Conservation (phyloP, 2,888 invertebrate genomes). For the Tiliacea aurago region DNA sequence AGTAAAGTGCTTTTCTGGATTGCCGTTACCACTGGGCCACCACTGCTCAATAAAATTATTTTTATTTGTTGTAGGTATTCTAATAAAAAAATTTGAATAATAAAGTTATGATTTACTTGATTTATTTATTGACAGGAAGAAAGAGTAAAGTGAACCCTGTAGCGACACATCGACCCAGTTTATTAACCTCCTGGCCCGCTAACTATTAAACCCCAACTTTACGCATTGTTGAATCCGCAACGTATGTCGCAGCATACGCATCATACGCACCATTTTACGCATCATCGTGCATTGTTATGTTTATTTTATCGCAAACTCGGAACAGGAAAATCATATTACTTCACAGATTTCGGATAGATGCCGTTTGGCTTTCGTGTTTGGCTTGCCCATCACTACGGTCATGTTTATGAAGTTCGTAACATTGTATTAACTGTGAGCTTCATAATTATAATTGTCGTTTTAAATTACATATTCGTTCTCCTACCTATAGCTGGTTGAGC, state of each 20-base stretch:
- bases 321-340: constrained; percentile 62
- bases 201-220: constrained; percentile 64
- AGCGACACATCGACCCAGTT: constrained; percentile 45
- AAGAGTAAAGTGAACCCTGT: constrained; percentile 5
- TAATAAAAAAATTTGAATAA: no score
- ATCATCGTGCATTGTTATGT: constrained; percentile 66
- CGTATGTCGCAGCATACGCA: constrained; percentile 53
- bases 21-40: no score
- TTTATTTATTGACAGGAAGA: constrained; percentile 10
- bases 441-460: constrained; percentile 9
- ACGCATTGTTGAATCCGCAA: constrained; percentile 65
- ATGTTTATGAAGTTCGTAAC: background rate
- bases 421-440: constrained; percentile 9
- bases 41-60: no score
- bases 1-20: no score
- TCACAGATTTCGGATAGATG: constrained; percentile 48
- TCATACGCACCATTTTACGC: constrained; percentile 62
- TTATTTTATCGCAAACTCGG: constrained; percentile 64
- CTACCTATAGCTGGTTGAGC: background rate
- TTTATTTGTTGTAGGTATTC: no score
- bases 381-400: constrained; percentile 13
- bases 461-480: background rate
- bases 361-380: constrained; percentile 11
- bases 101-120: no score
- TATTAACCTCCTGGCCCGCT: constrained; percentile 56